These are phyloP conservation scores for Salvelinus alpinus DNA, from an alignment of 2,113 vertebrate species.

Conservation along the genomic window DNA sequence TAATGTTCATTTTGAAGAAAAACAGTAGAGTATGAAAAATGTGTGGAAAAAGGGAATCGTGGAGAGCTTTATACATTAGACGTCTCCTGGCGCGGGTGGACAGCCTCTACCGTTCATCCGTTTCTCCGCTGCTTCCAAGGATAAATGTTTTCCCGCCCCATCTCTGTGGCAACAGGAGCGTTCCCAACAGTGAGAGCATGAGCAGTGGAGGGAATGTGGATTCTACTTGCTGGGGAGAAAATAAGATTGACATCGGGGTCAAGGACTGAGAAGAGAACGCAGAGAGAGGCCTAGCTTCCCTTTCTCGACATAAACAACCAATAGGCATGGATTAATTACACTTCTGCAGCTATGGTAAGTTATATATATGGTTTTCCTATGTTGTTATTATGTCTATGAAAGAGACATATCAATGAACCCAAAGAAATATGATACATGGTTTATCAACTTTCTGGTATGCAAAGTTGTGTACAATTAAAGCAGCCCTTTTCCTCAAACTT, in stretches of 20 bases:
- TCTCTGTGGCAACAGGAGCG: constrained; percentile 64
- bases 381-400: background rate
- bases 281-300: constrained; percentile 51
- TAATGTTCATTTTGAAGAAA: no score
- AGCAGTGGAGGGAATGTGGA: constrained; percentile 42
- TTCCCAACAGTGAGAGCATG: constrained; percentile 53
- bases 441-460: no score
- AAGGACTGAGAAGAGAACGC: constrained; percentile 57
- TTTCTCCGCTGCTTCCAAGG: constrained; percentile 46
- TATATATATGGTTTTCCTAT: background rate
- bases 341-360: constrained; percentile 50
- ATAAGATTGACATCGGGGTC: constrained; percentile 27
- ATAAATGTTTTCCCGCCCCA: constrained; percentile 62
- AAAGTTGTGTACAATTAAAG: no score
- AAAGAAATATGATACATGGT: no score
- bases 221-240: background rate
- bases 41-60: constrained; percentile 35
- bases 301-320: constrained; percentile 49
- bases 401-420: background rate
- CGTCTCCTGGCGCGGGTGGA: constrained; percentile 31
- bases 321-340: constrained; percentile 50
- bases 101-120: constrained; percentile 50
- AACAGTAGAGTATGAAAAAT: background rate
- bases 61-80: constrained; percentile 32
- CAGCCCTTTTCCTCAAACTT: no score